Evolutionary conservation across 2,113 vertebrate species (phyloP).

Genomic region (Peromyscus polionotus): DNA sequence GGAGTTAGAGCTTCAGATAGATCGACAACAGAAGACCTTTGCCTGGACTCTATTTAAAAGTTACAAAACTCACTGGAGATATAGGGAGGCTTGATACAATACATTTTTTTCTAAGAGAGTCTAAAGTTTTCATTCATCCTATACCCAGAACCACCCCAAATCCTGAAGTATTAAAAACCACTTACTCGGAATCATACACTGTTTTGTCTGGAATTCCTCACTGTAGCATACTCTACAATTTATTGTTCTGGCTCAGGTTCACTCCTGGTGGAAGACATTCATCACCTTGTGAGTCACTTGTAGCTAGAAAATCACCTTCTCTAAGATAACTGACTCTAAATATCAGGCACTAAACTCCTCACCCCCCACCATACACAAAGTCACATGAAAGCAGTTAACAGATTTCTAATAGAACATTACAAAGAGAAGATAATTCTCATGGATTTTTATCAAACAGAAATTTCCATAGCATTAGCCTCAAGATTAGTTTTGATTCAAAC

Average conservation of each 20-base stretch:
- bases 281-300: not conserved
- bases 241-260: not conserved
- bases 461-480: not conserved
- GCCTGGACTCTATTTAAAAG: not conserved
- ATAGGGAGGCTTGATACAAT: fast-evolving
- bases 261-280: not conserved
- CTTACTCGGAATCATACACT: not conserved
- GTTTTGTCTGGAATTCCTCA: not conserved
- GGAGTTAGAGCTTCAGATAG: not conserved
- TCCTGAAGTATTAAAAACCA: not conserved
- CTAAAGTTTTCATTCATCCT: conserved; percentile 9
- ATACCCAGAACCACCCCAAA: not conserved
- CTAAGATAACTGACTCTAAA: not conserved
- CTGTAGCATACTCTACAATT: not conserved
- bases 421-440: conserved; percentile 8
- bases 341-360: not conserved
- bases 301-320: not conserved
- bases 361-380: not conserved
- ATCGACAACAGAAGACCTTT: not conserved
- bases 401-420: not conserved
- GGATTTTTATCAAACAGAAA: not conserved
- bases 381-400: not conserved
- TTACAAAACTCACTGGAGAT: not conserved
- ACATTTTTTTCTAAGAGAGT: not conserved
- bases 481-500: not conserved